Base-by-base conservation (phyloP, 2,888 invertebrate species). In the Dendrolimus houi region DNA sequence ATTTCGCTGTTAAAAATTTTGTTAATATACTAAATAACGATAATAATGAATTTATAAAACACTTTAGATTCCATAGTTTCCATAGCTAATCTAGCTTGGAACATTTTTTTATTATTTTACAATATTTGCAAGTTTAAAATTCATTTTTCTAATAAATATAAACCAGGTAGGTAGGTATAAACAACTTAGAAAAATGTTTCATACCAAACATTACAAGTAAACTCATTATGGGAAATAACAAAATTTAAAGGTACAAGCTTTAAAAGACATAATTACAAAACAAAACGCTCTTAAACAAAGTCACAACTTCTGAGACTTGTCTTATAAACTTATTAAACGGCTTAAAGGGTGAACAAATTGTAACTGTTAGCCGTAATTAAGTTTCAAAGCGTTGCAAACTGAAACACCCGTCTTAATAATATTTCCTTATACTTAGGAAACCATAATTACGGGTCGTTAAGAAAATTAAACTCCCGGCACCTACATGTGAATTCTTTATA, bases 341-440 rank as follows among this genome's bases (percentile, higher is more conserved):
- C 64, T 73, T 67, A 65, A 69, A 75, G 66, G 60, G 64, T 60
- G 69, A 74, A 71, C 73, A 72, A 80, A 78, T 77, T 77, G 74
- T 67, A 72, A 70, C 72, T 72, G 75, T 72, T 74, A 68, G 67
- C 56, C 62, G 65, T 76, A 78, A 79, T 78, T 74, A 73, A 72
- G 72, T 72, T 72, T 62, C 63, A 64, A 70, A 74, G 65, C 65
- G 63, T 59, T 53, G 67, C 62, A 60, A 61, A 62, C 62, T 65
- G 64, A 40, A 62, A 64, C 64, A 61, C 57, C 57, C 7, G 58
- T 57, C 62, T 65, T 64, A 61, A 62, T 66, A 70, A 65, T 64
- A 63, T 67, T 66, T 59, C 60, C 62, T 62, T 64, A 60, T 64
- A 66, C 61, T 65, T 41, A 55, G 64, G 60, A 69, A 59, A 65